Base-by-base conservation (phyloP, 1,140 invertebrate species). In the Laupala kohalensis region DNA sequence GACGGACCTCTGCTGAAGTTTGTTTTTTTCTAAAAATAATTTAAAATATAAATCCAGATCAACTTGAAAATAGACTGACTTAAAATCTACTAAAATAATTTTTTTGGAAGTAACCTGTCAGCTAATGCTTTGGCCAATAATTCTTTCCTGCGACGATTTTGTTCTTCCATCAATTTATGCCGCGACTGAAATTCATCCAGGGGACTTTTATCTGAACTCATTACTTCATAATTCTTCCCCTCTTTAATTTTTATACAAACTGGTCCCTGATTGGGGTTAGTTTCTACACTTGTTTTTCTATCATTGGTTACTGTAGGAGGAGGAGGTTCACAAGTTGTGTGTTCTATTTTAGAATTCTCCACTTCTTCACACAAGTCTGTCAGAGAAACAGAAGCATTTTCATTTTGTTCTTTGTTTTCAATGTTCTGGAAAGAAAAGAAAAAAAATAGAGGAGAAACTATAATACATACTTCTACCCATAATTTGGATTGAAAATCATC, bases 151-250 rank as follows among this genome's bases (percentile, higher is more conserved):
- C 87, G 86, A 75, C 87, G 87, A 81, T 92, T 92, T 75, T 91
- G 88, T 79, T 92, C 90, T 77, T 92, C 89, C 75, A 92, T 90
- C 70, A 87, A 77, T 77, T 88, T 90, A 75, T 91, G 89, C 73
- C 87, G 83, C 27, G 86, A 77, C 78, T 90, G 86, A 75, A 92
- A 87, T 73, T 88, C 86, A 73, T 87, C 84, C 24, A 92, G 73
- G 70, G 66, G 65, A 53, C 3, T 37, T 67, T 67, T 29, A 24
- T 72, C 71, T 9, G 28, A 12, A 67, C 30, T 29, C 2, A 68
- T 5, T n/a, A 67, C 12, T 26, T 72, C 66, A 68, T 62, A 67
- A 29, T 19, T 68, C 19, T 64, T 68, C 19, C 66, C 71, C 25
- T 72, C 71, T 24, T 29, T 68, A 29, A 72, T 62, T 62, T 6